Conservation (phyloP, 1,140 invertebrate species). For the Mya arenaria region DNA sequence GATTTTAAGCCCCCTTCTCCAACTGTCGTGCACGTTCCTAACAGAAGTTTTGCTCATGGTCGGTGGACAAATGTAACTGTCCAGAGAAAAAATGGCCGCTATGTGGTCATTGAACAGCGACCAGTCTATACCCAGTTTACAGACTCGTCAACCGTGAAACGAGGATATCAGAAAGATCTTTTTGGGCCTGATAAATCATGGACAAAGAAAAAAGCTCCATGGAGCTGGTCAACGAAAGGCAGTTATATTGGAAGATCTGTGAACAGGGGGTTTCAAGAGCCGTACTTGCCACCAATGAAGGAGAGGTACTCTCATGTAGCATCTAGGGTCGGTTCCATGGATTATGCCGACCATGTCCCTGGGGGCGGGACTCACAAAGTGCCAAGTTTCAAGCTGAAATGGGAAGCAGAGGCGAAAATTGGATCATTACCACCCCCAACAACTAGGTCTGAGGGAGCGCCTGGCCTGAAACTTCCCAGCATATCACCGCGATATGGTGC, state of each 20-base stretch:
- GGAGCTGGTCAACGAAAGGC: conserved; percentile 63
- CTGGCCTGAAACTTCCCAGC: conserved; percentile 30
- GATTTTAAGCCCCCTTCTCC: conserved; percentile 50
- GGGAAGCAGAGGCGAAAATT: conserved; percentile 88
- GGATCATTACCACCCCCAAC: conserved; percentile 87
- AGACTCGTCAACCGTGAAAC: conserved; percentile 7
- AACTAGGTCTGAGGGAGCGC: not conserved
- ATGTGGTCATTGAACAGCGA: conserved; percentile 71
- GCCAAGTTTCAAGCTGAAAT: conserved; percentile 91
- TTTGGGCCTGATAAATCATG: conserved; percentile 43
- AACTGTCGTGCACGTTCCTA: conserved; percentile 63
- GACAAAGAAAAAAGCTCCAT: conserved; percentile 58
- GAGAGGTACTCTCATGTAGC: conserved; percentile 48
- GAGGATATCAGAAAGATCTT: conserved; percentile 26
- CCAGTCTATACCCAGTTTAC: conserved; percentile 62
- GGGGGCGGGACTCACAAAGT: conserved; percentile 73
- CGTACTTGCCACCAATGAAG: conserved; percentile 64
- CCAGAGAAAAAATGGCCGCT: conserved; percentile 68
- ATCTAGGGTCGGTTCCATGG: conserved; percentile 70
- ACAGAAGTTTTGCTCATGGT: conserved; percentile 55
- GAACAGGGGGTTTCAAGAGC: conserved; percentile 59
- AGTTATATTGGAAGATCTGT: conserved; percentile 61
- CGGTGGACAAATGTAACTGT: conserved; percentile 65
- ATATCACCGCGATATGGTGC: conserved; percentile 63
- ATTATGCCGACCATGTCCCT: conserved; percentile 68